Base-by-base conservation (phyloP, 1,140 invertebrate species). In the Battus philenor region DNA sequence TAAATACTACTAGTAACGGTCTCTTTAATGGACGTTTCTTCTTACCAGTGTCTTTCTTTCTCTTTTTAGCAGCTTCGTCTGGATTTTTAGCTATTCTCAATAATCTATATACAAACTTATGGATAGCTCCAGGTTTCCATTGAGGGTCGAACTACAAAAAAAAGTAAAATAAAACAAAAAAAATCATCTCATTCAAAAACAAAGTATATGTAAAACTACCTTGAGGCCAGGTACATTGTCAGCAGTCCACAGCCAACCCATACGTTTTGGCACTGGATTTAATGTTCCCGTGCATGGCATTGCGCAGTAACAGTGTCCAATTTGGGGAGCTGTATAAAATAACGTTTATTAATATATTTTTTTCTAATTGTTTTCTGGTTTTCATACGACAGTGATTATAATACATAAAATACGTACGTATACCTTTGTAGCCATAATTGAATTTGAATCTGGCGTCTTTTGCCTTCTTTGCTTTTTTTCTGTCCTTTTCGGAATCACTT, bases 211-310 rank as follows among this genome's bases (percentile, higher is more conserved):
- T 20, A 20, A 29, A 30, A 30, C 16, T 68, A 79, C 80, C 75
- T 70, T 79, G 45, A 81, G 47, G 38, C 78, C 80, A n/a, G 75
- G 73, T 26, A 72, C 24, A 54, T 82, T 53, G 52, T 77, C 74
- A 41, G 74, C 66, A 45, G 64, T 79, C 81, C 81, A 85, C 18
- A 82, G 52, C 81, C 81, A 85, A 3, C 81, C 81, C 76, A 81
- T 85, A 36, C 50, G 29, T 52, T 76, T 82, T 1, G 78, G 81
- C 12, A 85, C 77, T 47, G 60, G 47, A 12, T 50, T 47, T 29
- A 79, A 46, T 15, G 63, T 75, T 9, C 76, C 76, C 17, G 62
- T 57, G 55, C 80, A 84, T 27, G 78, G 74, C 36, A 74, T 54
- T 24, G 56, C 67, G 50, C 80, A 84, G 49, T 60, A 59, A 50